Conservation (phyloP, 1,140 invertebrate genomes). For the Notospermus geniculatus region DNA sequence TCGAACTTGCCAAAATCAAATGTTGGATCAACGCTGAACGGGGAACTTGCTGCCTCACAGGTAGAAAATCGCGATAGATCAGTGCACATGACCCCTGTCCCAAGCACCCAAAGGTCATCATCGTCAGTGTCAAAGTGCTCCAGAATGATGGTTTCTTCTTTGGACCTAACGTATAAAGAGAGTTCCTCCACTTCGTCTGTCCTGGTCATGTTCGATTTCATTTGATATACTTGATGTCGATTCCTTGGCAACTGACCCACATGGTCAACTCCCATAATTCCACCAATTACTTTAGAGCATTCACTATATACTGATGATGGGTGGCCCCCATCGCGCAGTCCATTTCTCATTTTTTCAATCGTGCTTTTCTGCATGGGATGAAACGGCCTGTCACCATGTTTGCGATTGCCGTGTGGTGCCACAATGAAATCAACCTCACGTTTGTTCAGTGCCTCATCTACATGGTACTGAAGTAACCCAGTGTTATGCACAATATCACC, state of each 20-base stretch:
- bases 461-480: not conserved
- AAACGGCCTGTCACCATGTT: not conserved
- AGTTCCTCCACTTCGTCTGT: not conserved
- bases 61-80: not conserved
- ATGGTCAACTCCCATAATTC: not conserved
- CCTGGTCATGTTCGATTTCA: not conserved
- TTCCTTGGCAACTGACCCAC: not conserved
- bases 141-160: not conserved
- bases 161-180: too few relatives aligned
- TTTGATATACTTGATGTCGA: not conserved
- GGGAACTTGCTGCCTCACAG: not conserved
- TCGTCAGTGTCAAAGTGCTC: not conserved
- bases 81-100: not conserved
- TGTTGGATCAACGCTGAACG: slow-evolving; percentile 8
- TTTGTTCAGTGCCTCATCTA: too few relatives aligned
- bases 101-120: not conserved
- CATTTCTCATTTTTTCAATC: not conserved
- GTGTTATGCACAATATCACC: not conserved
- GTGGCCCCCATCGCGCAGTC: too few relatives aligned
- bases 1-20: slow-evolving; percentile 1
- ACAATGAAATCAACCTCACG: not conserved
- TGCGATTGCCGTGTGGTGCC: not conserved
- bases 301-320: not conserved
- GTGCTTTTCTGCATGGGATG: not conserved
- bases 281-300: too few relatives aligned